A percentile compares a stretch with the other conserved stretches of the same genome.
These are phyloP conservation scores for Tarsius wallacei DNA, from an alignment of 2,797 vertebrate species.

Conservation along the genomic window DNA sequence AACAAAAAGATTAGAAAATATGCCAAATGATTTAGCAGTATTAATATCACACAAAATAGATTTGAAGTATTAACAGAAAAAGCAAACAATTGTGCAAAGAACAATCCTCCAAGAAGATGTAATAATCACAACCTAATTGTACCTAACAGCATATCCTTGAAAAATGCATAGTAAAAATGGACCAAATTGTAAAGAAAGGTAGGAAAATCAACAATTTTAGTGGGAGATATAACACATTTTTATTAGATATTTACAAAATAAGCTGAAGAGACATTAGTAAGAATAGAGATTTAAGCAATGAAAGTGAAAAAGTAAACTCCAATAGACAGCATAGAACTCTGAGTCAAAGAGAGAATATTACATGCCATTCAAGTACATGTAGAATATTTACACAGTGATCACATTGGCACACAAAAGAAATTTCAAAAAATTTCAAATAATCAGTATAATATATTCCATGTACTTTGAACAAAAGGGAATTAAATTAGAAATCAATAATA, in stretches of 20 bases:
- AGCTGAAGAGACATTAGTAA: neutral
- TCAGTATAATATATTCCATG: neutral
- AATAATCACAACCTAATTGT: neutral
- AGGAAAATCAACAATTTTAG: neutral
- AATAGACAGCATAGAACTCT: neutral
- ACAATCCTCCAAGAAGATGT: neutral
- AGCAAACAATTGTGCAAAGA: neutral
- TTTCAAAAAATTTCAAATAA: neutral
- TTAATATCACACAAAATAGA: slow-evolving; percentile 16
- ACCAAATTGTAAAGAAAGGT: neutral
- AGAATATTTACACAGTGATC: neutral
- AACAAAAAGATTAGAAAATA: slow-evolving; percentile 15
- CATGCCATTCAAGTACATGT: neutral
- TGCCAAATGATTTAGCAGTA: neutral
- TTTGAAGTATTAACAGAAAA: neutral
- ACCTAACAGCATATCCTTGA: neutral
- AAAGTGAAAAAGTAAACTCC: neutral
- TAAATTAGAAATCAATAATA: slow-evolving; percentile 44
- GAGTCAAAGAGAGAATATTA: neutral
- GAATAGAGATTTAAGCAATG: slow-evolving; percentile 2
- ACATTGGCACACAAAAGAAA: neutral
- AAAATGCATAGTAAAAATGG: slow-evolving; percentile 19
- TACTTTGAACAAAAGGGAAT: slow-evolving; percentile 7
- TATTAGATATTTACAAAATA: neutral
- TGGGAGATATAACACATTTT: neutral